These are phyloP conservation scores for Apis mellifera DNA, from an alignment of 1,140 invertebrate genomes.

Conservation along the genomic window DNA sequence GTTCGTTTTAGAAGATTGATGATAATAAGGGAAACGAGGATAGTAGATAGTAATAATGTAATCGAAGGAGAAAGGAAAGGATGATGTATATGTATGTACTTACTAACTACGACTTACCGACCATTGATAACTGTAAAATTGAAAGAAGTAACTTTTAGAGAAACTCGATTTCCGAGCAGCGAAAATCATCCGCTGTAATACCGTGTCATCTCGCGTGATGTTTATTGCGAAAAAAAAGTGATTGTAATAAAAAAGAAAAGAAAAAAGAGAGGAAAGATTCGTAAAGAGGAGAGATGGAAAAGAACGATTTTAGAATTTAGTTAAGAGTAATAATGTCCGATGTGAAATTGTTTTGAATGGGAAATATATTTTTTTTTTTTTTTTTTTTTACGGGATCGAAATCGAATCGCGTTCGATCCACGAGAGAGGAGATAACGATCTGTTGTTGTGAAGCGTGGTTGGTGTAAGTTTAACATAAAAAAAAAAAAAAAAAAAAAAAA, in stretches of 20 bases:
- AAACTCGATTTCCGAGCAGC: not conserved
- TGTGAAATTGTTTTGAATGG: not conserved
- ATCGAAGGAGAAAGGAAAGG: slow-evolving; percentile 11
- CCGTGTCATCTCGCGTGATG: not conserved
- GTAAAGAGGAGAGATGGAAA: no score
- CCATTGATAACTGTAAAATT: slow-evolving; percentile 60
- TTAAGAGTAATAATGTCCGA: not conserved
- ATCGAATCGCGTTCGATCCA: slow-evolving; percentile 26
- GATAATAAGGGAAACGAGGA: not conserved
- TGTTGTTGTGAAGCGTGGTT: slow-evolving; percentile 67
- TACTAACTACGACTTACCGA: slow-evolving; percentile 63
- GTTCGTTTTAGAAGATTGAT: slow-evolving; percentile 13
- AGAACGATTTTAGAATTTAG: not conserved
- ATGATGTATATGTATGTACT: slow-evolving; percentile 61
- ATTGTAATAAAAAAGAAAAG: no score
- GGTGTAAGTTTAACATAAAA: slow-evolving; percentile 64
- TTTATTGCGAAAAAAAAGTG: not conserved
- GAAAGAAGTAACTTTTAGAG: slow-evolving; percentile 32
- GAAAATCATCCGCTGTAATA: slow-evolving; percentile 19
- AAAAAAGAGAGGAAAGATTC: no score
- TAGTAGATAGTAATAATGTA: not conserved
- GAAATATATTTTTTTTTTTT: no score
- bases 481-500: no score
- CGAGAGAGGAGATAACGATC: slow-evolving; percentile 47
- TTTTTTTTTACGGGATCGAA: no score